Base-by-base conservation (phyloP, 2,797 vertebrate species). In the Hipposideros larvatus region DNA sequence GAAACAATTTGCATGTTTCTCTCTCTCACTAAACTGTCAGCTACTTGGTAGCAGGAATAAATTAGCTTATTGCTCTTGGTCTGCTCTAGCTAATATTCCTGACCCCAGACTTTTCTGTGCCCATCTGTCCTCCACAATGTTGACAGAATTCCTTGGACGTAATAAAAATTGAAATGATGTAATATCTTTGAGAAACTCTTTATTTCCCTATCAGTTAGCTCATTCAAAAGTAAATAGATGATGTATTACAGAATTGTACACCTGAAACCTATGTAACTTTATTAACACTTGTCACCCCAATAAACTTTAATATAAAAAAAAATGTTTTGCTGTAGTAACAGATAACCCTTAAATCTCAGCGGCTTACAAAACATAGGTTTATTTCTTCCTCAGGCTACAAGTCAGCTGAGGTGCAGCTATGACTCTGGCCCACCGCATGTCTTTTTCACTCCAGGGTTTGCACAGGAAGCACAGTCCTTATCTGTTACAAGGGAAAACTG, bases 141-240 rank as follows among this genome's bases (percentile, higher is more conserved):
- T 63, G 19, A 19, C 8, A 83, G 66, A 66, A 19, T 78, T 87
- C 59, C 37, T 75, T 74, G 68, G 66, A 71, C 13, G 19, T 61
- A 73, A 63, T 74, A 63, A n/a, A 93, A 95, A n/a, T 18, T 37
- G 34, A 95, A 92, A 43, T 88, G 11, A 43, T 80, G 61, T 57
- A 41, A 22, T 48, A 37, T 79, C 10, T 75, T 79, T 71, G 82
- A 15, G 28, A 93, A 90, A 80, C 88, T 65, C 5, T 55, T 59
- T 41, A 19, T 48, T 71, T 75, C 37, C 21, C 61, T 87, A 82
- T 48, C 61, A 74, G 31, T 65, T 68, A 48, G 61, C 2, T 96
- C 87, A 71, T 66, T 55, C 9, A 55, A 77, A 43, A 43, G 43
- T 43, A 43, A 6, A 43, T 43, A 43, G 37, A 37, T 37, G 37